Conservation (phyloP, 2,888 invertebrate genomes). For the Apodemia duryi region DNA sequence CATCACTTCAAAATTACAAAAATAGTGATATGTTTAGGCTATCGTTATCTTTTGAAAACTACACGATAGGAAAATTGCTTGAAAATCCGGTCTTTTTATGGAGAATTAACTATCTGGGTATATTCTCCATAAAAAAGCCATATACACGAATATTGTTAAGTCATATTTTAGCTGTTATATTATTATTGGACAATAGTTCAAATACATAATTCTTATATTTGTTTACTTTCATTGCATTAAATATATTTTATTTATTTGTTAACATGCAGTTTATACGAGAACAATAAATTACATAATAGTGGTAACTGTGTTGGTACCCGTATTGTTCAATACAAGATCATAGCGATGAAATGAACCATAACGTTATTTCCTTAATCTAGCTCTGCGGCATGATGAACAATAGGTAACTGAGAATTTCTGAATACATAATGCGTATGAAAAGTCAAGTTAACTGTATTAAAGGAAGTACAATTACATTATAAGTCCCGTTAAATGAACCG, state of each 20-base stretch:
- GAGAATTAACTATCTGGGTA: no score
- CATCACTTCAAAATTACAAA: no score
- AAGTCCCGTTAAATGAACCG: slow-evolving; percentile 51
- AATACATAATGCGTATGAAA: slow-evolving; percentile 39
- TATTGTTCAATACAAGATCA: slow-evolving; percentile 13
- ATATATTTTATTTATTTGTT: neutral
- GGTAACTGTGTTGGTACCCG: neutral
- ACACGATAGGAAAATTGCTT: no score
- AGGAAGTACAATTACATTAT: slow-evolving; percentile 59
- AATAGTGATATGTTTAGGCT: no score
- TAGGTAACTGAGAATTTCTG: slow-evolving; percentile 53
- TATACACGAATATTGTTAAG: no score
- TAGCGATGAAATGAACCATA: slow-evolving; percentile 11
- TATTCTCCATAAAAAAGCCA: no score
- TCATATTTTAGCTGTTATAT: no score
- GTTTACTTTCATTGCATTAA: neutral
- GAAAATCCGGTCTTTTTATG: no score
- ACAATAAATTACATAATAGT: neutral
- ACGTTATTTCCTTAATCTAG: slow-evolving; percentile 13
- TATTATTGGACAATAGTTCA: no score
- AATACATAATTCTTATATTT: no score
- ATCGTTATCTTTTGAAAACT: no score
- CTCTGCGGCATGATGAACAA: slow-evolving; percentile 36
- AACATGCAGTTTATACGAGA: neutral
- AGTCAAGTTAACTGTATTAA: slow-evolving; percentile 51